These are phyloP conservation scores for Albula goreensis DNA, from an alignment of 2,113 vertebrate species.

Conservation along the genomic window DNA sequence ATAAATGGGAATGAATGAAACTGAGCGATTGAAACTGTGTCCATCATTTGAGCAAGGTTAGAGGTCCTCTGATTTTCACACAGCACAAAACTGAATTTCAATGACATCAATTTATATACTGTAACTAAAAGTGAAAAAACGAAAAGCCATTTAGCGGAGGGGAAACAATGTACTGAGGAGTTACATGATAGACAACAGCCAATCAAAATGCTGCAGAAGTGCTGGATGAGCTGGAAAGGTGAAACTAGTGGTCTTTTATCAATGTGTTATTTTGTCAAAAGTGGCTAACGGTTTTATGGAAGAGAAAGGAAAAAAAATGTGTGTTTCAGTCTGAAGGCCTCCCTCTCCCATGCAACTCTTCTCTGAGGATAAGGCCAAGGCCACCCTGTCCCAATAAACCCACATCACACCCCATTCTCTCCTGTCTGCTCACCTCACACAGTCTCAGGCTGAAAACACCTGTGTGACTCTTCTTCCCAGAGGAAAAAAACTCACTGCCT, in stretches of 20 bases:
- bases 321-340: not conserved
- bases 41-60: slow-evolving; percentile 37
- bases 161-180: not conserved
- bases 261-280: not conserved
- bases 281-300: not conserved
- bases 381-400: not conserved
- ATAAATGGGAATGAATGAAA: slow-evolving; percentile 46
- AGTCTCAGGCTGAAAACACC: not conserved
- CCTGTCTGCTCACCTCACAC: not conserved
- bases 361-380: not conserved
- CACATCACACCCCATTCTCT: not conserved
- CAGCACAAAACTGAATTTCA: not conserved
- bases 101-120: not conserved
- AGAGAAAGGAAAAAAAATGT: not conserved
- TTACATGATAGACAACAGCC: not conserved
- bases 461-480: too few relatives aligned
- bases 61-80: slow-evolving; percentile 12
- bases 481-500: too few relatives aligned
- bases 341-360: not conserved
- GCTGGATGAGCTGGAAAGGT: not conserved
- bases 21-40: slow-evolving; percentile 56
- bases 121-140: too few relatives aligned
- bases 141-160: not conserved
- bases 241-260: not conserved
- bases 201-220: not conserved